Conservation (phyloP, 1,140 invertebrate species). For the Drosophila eugracilis region DNA sequence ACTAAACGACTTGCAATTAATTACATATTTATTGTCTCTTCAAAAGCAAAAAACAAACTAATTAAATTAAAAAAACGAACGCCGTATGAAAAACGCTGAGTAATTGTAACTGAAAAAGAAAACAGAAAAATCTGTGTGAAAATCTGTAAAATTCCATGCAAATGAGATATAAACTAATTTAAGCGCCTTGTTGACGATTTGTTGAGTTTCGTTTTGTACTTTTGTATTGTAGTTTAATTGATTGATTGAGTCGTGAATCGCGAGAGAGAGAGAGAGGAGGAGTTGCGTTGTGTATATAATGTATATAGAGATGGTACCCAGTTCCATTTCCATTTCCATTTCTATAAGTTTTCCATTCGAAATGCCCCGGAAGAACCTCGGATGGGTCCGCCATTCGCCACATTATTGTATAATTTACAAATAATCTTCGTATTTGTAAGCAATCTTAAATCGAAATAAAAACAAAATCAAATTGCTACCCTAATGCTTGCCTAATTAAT, state of each 20-base stretch:
- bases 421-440: conserved; percentile 72
- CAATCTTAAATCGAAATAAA: conserved; percentile 63
- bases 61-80: conserved; percentile 70
- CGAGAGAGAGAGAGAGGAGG: background rate
- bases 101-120: conserved; percentile 17
- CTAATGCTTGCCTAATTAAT: conserved; percentile 45
- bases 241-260: conserved; percentile 61
- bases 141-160: conserved; percentile 46
- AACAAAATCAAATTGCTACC: conserved; percentile 57
- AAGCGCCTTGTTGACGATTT: conserved; percentile 76
- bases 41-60: conserved; percentile 53
- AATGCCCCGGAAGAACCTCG: conserved; percentile 26
- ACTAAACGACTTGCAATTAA: conserved; percentile 59
- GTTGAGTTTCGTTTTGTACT: conserved; percentile 76
- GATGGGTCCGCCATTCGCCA: conserved; percentile 46
- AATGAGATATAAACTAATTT: conserved; percentile 59
- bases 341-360: conserved; percentile 22
- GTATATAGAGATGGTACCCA: conserved; percentile 71
- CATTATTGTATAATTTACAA: conserved; percentile 78
- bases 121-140: conserved; percentile 16
- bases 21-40: conserved; percentile 75
- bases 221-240: conserved; percentile 73
- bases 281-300: conserved; percentile 70
- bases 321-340: conserved; percentile 26
- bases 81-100: conserved; percentile 12